phyloP scores from a whole-genome alignment of 2,113 vertebrate genomes.

The Pseudopipra pipra region DNA sequence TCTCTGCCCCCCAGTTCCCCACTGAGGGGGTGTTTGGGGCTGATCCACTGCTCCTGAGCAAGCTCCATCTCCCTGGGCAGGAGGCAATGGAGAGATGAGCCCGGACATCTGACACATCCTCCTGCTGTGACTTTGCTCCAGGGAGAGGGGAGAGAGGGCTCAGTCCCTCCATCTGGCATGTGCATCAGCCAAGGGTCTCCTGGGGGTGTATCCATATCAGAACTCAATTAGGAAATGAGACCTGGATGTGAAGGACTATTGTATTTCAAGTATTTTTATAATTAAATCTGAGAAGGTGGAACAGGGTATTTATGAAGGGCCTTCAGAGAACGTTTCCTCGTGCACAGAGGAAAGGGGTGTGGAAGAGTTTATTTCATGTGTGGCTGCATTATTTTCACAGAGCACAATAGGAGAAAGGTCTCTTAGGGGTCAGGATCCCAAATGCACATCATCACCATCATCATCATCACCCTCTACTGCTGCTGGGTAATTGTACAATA shows the following conservation, averaged over 20 bases:
- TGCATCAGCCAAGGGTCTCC: neutral
- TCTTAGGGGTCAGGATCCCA: neutral
- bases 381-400: neutral
- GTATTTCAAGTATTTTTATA: conserved; percentile 10
- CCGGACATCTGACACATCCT: neutral
- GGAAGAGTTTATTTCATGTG: neutral
- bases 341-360: neutral
- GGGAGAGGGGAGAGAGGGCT: neutral
- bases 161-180: neutral
- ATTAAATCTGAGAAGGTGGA: conserved; percentile 9
- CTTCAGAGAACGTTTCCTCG: neutral
- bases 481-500: neutral
- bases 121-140: neutral
- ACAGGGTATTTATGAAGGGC: neutral
- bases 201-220: neutral
- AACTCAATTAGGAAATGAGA: conserved; percentile 33
- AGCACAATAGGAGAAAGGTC: neutral
- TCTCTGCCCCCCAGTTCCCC: neutral
- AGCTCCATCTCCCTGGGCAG: neutral
- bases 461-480: neutral
- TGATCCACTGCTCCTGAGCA: fast-evolving
- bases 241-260: neutral
- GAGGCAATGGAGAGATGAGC: neutral
- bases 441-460: fast-evolving
- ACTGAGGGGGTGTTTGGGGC: fast-evolving